These are phyloP conservation scores for Hydriomena furcata DNA, from an alignment of 2,888 invertebrate genomes.

Conservation along the genomic window DNA sequence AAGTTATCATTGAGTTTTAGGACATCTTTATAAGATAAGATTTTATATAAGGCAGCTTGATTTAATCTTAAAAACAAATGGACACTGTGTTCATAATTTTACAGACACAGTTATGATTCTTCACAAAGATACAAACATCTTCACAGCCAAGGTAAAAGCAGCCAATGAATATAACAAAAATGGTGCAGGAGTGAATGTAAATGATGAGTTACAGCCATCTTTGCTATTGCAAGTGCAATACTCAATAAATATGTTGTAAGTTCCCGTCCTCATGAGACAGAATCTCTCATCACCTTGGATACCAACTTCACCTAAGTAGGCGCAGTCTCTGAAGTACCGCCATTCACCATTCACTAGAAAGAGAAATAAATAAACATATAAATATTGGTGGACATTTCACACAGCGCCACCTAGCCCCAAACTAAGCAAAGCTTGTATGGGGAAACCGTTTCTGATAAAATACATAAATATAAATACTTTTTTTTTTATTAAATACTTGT, in stretches of 20 bases:
- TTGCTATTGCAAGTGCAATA: slow-evolving; percentile 96
- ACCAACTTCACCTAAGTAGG: slow-evolving; percentile 95
- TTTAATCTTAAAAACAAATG: slow-evolving; percentile 7
- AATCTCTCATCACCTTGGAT: slow-evolving; percentile 95
- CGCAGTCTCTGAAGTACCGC: slow-evolving; percentile 94
- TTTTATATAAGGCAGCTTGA: slow-evolving; percentile 7
- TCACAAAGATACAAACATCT: slow-evolving; percentile 7
- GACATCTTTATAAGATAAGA: no score
- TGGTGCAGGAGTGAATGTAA: slow-evolving; percentile 59
- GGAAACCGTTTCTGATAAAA: no score
- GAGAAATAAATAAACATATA: slow-evolving; percentile 1
- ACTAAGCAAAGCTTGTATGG: no score
- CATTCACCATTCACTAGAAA: slow-evolving; percentile 91
- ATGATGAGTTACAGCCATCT: slow-evolving; percentile 93
- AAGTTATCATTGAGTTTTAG: no score
- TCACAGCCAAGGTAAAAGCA: slow-evolving; percentile 1
- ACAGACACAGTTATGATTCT: no score
- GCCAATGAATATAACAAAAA: slow-evolving; percentile 13
- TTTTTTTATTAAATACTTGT: no score
- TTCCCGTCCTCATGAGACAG: slow-evolving; percentile 95
- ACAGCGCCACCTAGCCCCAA: no score
- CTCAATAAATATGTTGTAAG: slow-evolving; percentile 96
- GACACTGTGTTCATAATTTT: background rate
- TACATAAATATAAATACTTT: no score
- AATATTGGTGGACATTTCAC: no score